Evolutionary conservation across 2,113 vertebrate species (phyloP).

Genomic region (Thryonomys swinderianus): DNA sequence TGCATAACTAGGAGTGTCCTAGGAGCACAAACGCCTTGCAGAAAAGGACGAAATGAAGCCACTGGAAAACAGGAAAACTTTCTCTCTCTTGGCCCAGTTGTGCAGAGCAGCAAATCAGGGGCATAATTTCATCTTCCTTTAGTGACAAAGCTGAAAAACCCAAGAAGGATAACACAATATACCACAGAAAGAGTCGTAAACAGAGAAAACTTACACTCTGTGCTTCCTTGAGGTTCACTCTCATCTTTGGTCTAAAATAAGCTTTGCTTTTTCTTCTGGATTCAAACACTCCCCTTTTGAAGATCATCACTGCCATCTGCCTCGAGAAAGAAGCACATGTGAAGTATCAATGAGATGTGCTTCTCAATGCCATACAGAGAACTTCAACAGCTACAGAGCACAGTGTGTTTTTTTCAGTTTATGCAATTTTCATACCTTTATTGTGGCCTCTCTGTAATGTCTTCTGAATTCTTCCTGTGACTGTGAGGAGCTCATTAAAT

Average conservation of each 20-base stretch:
- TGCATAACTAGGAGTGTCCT: background rate
- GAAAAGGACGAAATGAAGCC: background rate
- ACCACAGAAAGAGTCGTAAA: background rate
- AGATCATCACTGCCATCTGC: constrained; percentile 95
- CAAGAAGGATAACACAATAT: background rate
- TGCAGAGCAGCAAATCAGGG: background rate
- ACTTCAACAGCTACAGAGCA: background rate
- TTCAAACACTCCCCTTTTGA: constrained; percentile 93
- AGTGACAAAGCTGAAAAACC: background rate
- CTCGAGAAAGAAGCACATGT: constrained; percentile 54
- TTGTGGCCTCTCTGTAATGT: constrained; percentile 91
- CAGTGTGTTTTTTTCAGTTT: constrained; percentile 21
- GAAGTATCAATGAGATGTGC: background rate
- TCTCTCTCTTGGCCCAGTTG: background rate
- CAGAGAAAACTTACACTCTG: constrained; percentile 87
- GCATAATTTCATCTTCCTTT: background rate
- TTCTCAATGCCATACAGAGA: background rate
- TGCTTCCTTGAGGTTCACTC: constrained; percentile 86
- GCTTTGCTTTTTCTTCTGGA: constrained; percentile 88
- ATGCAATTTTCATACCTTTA: constrained; percentile 90
- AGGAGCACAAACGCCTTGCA: background rate
- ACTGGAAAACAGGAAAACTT: background rate
- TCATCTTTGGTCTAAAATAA: constrained; percentile 84
- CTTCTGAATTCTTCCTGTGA: constrained; percentile 84
- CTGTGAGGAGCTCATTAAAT: constrained; percentile 83